phyloP scores from a whole-genome alignment of 2,888 invertebrate genomes.

The Dynastes maya region DNA sequence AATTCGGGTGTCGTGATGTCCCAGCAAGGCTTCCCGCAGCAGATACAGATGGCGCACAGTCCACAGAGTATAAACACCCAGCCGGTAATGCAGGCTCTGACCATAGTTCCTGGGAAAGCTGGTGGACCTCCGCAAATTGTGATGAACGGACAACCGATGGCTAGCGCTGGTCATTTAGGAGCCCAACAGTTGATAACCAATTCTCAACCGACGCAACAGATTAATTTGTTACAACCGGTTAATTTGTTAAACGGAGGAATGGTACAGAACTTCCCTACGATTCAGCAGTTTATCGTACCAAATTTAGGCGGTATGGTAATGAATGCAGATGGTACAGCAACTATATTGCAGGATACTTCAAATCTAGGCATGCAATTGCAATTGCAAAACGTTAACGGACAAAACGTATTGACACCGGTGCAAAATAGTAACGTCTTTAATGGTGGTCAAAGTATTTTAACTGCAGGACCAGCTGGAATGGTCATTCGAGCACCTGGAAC shows the following conservation, averaged over 20 bases:
- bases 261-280: slow-evolving; percentile 84
- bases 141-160: slow-evolving; percentile 80
- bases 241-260: slow-evolving; percentile 84
- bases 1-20: slow-evolving; percentile 77
- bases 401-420: slow-evolving; percentile 83
- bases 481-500: slow-evolving; percentile 83
- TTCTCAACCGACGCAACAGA: slow-evolving; percentile 73
- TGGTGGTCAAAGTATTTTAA: slow-evolving; percentile 77
- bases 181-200: slow-evolving; percentile 80
- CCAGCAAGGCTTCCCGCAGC: slow-evolving; percentile 77
- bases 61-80: slow-evolving; percentile 79
- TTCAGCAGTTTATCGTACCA: slow-evolving; percentile 88
- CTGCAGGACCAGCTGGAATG: slow-evolving; percentile 82
- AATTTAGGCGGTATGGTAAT: slow-evolving; percentile 87
- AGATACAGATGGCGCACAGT: slow-evolving; percentile 80
- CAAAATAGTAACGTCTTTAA: slow-evolving; percentile 79
- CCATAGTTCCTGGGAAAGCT: slow-evolving; percentile 84
- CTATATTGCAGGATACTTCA: slow-evolving; percentile 80
- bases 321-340: slow-evolving; percentile 82
- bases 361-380: slow-evolving; percentile 83
- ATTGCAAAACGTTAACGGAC: slow-evolving; percentile 86
- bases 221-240: slow-evolving; percentile 86
- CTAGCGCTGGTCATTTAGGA: slow-evolving; percentile 75
- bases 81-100: slow-evolving; percentile 83
- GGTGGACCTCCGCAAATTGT: slow-evolving; percentile 83